Percentiles rank a stretch among this genome's conserved stretches.
Conservation (phyloP, 2,797 vertebrate species). For the Darevskia mixta region DNA sequence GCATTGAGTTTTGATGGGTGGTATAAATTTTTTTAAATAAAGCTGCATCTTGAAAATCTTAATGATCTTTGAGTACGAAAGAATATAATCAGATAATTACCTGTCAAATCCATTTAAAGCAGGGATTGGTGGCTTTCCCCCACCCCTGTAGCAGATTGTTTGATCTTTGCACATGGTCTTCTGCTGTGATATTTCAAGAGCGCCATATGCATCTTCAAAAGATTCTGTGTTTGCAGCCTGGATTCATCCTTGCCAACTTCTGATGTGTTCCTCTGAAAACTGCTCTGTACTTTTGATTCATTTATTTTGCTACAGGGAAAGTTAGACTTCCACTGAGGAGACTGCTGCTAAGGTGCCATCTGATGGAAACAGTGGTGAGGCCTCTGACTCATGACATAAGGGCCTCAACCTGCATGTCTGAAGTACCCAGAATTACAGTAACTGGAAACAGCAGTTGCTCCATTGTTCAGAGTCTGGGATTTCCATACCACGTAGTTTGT, state of each 20-base stretch:
- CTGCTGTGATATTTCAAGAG: slow-evolving; percentile 44
- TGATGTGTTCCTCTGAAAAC: slow-evolving; percentile 28
- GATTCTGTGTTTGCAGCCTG: slow-evolving; percentile 26
- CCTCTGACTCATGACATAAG: not conserved
- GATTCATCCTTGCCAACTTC: slow-evolving; percentile 46
- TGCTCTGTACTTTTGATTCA: not conserved
- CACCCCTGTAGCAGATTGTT: slow-evolving; percentile 12
- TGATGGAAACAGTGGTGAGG: not conserved
- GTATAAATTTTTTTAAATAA: slow-evolving; percentile 2
- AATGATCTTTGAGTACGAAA: not conserved
- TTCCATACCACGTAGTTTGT: too few species aligned
- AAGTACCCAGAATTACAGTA: not conserved
- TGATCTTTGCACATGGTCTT: slow-evolving; percentile 54
- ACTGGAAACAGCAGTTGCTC: not conserved
- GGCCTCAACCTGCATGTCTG: too few species aligned
- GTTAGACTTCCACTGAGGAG: not conserved
- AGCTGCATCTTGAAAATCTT: slow-evolving; percentile 37
- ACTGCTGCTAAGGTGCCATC: not conserved
- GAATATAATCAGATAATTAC: not conserved
- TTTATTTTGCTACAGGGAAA: slow-evolving; percentile 19
- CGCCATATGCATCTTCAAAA: slow-evolving; percentile 20
- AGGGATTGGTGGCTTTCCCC: slow-evolving; percentile 3
- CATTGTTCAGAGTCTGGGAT: not conserved
- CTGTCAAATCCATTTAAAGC: slow-evolving; percentile 47
- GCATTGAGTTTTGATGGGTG: slow-evolving; percentile 1